phyloP scores from a whole-genome alignment of 2,797 vertebrate genomes.

The Malurus leucopterus region DNA sequence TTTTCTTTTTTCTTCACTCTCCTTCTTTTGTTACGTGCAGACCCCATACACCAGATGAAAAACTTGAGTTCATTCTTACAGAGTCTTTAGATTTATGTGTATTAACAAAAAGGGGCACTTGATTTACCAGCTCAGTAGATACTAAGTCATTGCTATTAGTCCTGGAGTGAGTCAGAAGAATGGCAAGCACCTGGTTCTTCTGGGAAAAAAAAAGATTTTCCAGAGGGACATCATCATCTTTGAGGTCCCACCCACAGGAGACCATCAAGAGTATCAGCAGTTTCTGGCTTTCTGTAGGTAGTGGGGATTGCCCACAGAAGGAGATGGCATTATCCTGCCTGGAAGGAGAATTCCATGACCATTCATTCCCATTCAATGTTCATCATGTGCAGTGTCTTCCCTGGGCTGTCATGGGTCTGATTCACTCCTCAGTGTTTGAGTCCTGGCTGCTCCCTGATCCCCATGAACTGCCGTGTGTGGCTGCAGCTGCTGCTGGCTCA shows the following conservation, averaged over 20 bases:
- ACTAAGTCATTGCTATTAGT: neutral
- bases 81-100: neutral
- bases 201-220: neutral
- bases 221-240: neutral
- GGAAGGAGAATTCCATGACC: neutral
- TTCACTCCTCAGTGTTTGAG: neutral
- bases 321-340: neutral
- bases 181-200: neutral
- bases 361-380: neutral
- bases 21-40: neutral
- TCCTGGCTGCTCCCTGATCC: neutral
- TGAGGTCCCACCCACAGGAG: neutral
- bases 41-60: rapidly evolving
- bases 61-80: neutral
- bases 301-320: neutral
- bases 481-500: neutral
- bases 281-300: neutral
- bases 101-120: neutral
- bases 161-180: neutral
- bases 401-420: no score
- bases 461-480: neutral
- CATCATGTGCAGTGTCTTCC: neutral
- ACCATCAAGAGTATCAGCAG: neutral
- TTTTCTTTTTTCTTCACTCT: neutral
- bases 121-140: neutral